Percentiles rank a stretch among this genome's conserved stretches.
Evolutionary conservation across 2,113 vertebrate species (phyloP).

Genomic region (Chloebia gouldiae): DNA sequence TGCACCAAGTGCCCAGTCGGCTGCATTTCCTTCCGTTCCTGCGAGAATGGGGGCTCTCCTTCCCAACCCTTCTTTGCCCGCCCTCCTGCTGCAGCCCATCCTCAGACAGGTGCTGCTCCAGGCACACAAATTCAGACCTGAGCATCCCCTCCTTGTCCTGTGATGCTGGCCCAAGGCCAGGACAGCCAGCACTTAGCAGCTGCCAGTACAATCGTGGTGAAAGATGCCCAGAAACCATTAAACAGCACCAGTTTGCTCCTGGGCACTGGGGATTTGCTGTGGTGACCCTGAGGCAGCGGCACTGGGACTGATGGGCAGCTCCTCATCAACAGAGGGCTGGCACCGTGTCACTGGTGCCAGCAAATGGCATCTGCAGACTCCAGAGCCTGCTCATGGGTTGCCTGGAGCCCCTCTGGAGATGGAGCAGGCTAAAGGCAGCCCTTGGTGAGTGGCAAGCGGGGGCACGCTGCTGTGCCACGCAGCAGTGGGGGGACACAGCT

Average conservation of each 20-base stretch:
- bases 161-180: not conserved
- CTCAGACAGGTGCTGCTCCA: not conserved
- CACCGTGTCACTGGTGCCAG: fast-evolving
- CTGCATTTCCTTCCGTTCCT: not conserved
- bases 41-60: not conserved
- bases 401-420: not conserved
- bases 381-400: not conserved
- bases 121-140: not conserved
- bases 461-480: not conserved
- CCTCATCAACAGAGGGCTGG: not conserved
- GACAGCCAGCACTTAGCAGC: not conserved
- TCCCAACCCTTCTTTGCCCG: not conserved
- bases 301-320: not conserved
- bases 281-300: not conserved
- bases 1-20: fast-evolving
- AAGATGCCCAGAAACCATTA: not conserved
- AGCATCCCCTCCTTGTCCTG: not conserved
- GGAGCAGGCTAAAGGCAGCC: not conserved
- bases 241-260: not conserved
- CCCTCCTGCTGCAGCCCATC: not conserved
- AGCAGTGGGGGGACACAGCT: not conserved
- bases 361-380: not conserved
- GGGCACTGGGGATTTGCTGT: not conserved
- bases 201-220: not conserved
- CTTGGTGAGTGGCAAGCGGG: not conserved